Base-by-base conservation (phyloP, 2,113 vertebrate genomes). In the Alosa alosa region DNA sequence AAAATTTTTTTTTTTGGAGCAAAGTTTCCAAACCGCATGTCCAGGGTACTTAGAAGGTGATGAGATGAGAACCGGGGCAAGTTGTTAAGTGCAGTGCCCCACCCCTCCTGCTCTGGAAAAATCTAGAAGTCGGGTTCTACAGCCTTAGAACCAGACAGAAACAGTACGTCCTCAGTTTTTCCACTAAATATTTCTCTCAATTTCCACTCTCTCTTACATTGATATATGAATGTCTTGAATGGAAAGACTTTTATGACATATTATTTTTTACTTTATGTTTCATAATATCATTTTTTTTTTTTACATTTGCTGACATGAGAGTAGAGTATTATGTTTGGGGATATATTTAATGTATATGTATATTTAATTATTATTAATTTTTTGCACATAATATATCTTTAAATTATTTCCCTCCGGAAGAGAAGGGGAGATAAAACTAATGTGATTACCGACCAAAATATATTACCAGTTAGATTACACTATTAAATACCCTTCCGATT, bases 191-290 rank as follows among this genome's bases (percentile, higher is more conserved):
- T n/a, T 64, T 64, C 8, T 44, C 22, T n/a, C 4, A 64, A 2
- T 64, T 64, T 64, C 20, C 57, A 64, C 57, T 25, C 22, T 25
- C 52, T 57, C 15, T 44, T 18, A 57, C 52, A 55, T 55, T 64
- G 22, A 22, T 64, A 64, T 64, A n/a, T 64, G 57, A 64, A 64
- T 64, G 57, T 64, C 57, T 64, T 64, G 57, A 8, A n/a, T 64
- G 57, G 22, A n/a, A 64, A 64, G 57, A 64, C 22, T 92, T 64
- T 88, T 60, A 87, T 92, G 84, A 45, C 20, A 20, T 17, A 20
- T 17, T 52, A 2, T 52, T 83, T 49, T 9, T 6, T 46, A 22
- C 17, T 52, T 64, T 64, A n/a, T 64, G 20, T 88, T 92, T 88
- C 60, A 88, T 92, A 82, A 52, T 39, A 20, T 75, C 36, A 11